phyloP scores from a whole-genome alignment of 2,797 vertebrate species.

The Notamacropus eugenii region DNA sequence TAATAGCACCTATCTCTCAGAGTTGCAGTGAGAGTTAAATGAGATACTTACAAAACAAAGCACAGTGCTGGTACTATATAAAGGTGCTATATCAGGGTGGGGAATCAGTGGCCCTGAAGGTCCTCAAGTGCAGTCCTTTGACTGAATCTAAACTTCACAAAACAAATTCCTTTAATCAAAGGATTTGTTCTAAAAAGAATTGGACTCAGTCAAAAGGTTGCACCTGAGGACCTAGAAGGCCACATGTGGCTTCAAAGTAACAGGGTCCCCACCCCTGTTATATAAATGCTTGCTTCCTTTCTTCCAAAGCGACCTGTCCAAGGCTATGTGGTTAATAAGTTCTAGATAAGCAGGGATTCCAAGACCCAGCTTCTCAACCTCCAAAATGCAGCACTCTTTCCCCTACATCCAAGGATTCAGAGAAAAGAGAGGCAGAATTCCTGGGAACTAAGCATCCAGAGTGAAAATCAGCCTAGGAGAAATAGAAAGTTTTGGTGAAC shows the following conservation, averaged over 20 bases:
- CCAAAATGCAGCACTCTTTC: background rate
- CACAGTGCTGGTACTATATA: background rate
- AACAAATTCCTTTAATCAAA: no score
- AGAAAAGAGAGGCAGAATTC: background rate
- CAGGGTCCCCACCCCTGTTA: no score
- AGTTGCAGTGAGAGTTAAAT: background rate
- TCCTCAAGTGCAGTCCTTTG: no score
- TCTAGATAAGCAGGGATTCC: background rate
- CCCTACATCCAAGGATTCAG: background rate
- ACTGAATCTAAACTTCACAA: no score
- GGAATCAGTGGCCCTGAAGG: no score
- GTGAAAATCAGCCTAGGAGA: background rate
- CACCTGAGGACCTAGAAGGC: no score
- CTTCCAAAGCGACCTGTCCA: background rate
- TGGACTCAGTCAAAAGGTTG: no score
- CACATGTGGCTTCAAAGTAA: no score
- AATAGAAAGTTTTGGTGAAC: background rate
- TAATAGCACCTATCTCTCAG: background rate
- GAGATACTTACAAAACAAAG: background rate
- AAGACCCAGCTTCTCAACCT: background rate
- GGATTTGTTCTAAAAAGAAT: no score
- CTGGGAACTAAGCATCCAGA: background rate
- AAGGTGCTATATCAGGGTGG: background rate
- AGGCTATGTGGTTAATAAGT: background rate
- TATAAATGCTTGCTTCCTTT: background rate